These are phyloP conservation scores for Dolomedes plantarius DNA, from an alignment of 2,888 invertebrate species.

Conservation along the genomic window DNA sequence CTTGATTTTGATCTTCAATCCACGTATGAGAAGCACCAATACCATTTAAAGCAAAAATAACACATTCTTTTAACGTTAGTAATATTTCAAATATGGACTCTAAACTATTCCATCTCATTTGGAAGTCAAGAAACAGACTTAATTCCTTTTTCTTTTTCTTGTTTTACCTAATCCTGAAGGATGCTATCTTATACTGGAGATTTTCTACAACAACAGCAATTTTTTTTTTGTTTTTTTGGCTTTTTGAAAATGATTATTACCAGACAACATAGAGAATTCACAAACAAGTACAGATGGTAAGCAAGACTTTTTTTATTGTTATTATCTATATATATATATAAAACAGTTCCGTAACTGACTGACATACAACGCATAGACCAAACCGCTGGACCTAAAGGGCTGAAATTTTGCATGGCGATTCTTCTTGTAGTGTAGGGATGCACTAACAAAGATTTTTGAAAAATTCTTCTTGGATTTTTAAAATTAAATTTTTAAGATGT, in stretches of 20 bases:
- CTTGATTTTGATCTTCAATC: slow-evolving; percentile 1
- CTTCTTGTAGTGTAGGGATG: no score
- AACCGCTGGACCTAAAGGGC: no score
- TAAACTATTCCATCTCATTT: slow-evolving; percentile 22
- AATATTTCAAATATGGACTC: slow-evolving; percentile 9
- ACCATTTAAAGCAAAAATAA: slow-evolving; percentile 13
- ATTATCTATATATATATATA: no score
- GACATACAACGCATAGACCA: no score
- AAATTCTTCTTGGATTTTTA: no score
- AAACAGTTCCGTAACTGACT: no score
- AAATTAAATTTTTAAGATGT: no score
- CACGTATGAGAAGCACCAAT: slow-evolving; percentile 5
- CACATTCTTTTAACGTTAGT: slow-evolving; percentile 14
- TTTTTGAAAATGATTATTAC: not conserved
- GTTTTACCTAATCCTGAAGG: slow-evolving; percentile 4
- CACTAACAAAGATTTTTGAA: no score
- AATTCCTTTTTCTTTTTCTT: not conserved
- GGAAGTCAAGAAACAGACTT: not conserved
- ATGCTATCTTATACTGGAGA: slow-evolving; percentile 10
- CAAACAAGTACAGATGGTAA: no score
- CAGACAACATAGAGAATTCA: not conserved
- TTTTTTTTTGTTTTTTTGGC: no score
- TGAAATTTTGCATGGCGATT: no score
- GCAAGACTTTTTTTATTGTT: no score
- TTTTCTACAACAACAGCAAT: slow-evolving; percentile 16